Percentiles rank a stretch among this genome's conserved stretches.
Conservation (phyloP, 2,888 invertebrate genomes). For the Spilosoma lubricipeda region DNA sequence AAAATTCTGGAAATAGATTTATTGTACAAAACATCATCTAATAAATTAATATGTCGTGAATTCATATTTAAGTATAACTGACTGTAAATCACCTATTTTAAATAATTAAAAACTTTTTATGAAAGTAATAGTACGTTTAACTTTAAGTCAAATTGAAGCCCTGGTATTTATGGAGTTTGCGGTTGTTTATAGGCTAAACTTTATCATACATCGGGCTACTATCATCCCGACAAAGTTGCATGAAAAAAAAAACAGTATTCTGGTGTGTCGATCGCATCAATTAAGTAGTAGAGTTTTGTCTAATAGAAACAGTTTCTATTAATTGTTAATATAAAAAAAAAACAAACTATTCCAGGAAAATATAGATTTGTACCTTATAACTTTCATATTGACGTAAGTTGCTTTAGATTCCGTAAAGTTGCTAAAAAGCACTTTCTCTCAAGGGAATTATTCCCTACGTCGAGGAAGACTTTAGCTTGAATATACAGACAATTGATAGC, state of each 20-base stretch:
- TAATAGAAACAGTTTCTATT: background rate
- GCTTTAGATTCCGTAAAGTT: background rate
- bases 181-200: background rate
- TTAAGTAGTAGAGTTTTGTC: background rate
- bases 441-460: background rate
- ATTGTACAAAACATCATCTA: background rate
- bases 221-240: background rate
- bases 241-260: background rate
- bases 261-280: background rate
- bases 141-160: background rate
- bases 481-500: background rate
- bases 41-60: background rate
- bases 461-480: background rate
- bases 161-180: no score
- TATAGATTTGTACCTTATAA: background rate
- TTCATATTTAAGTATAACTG: background rate
- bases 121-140: background rate
- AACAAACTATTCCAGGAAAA: background rate
- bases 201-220: background rate
- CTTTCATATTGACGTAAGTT: background rate
- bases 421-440: background rate
- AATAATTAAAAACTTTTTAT: background rate
- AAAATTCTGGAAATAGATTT: background rate
- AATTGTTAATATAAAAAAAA: background rate
- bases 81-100: background rate